Evolutionary conservation across 2,113 vertebrate genomes (phyloP).

Genomic region (Rhabdomys dilectus): DNA sequence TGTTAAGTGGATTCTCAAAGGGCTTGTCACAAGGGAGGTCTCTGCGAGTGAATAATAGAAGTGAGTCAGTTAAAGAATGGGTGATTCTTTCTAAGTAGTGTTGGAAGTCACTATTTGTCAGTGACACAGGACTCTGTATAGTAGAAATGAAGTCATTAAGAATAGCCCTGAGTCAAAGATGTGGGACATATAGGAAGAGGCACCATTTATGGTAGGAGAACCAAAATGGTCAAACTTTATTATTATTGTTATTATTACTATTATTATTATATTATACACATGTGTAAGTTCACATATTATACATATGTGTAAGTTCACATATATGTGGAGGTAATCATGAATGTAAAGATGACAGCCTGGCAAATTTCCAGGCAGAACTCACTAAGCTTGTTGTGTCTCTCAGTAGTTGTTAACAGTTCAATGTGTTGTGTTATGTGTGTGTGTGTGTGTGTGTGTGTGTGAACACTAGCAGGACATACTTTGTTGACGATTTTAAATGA

Average conservation of each 20-base stretch:
- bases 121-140: no score
- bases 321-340: not conserved
- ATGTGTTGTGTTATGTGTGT: not conserved
- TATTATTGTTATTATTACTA: no score
- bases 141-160: not conserved
- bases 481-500: not conserved
- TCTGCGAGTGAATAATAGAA: not conserved
- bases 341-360: not conserved
- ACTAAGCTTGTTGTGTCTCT: not conserved
- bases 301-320: not conserved
- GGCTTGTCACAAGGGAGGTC: not conserved
- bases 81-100: not conserved
- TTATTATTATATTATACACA: no score
- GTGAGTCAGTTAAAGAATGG: not conserved
- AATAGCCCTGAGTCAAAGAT: not conserved
- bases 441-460: no score
- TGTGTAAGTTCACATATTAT: not conserved
- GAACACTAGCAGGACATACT: not conserved
- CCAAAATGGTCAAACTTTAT: not conserved
- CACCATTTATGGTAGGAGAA: not conserved
- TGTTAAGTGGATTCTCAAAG: not conserved
- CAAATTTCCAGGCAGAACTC: not conserved
- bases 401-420: conserved; percentile 14
- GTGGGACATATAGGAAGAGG: not conserved
- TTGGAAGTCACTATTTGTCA: not conserved